phyloP scores from a whole-genome alignment of 2,113 vertebrate species.

The Anguilla rostrata region DNA sequence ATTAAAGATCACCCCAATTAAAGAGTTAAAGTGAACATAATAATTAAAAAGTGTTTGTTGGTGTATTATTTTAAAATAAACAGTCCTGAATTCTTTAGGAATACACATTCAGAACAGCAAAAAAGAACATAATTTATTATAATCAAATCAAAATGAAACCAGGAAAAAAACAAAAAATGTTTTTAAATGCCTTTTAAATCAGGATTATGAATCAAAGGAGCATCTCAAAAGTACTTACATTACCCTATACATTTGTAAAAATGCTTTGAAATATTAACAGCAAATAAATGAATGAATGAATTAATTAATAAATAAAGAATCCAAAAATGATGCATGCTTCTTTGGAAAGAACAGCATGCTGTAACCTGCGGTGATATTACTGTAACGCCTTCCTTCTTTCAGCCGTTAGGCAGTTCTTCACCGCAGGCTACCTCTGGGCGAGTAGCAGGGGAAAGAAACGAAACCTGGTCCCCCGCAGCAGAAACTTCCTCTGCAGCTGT shows the following conservation, averaged over 20 bases:
- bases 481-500: neutral
- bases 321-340: conserved; percentile 30
- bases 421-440: conserved; percentile 27
- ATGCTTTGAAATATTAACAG: conserved; percentile 36
- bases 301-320: neutral
- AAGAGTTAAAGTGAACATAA: neutral
- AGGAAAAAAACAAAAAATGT: neutral
- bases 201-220: conserved; percentile 33
- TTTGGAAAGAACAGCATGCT: conserved; percentile 39
- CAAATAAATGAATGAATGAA: neutral
- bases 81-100: neutral
- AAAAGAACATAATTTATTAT: neutral
- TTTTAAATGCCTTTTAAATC: conserved; percentile 38
- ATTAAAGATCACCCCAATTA: neutral
- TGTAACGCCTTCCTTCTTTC: conserved; percentile 25
- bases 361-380: conserved; percentile 30
- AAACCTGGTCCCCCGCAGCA: neutral
- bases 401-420: conserved; percentile 45
- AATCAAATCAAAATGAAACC: conserved; percentile 14
- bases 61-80: neutral
- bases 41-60: neutral
- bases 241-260: conserved; percentile 37
- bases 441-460: neutral
- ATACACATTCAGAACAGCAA: neutral
- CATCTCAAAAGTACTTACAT: conserved; percentile 2